A percentile compares a stretch with the other conserved stretches of the same genome.
These are phyloP conservation scores for Ganaspis sp. DNA, from an alignment of 1,140 invertebrate species.

Conservation along the genomic window DNA sequence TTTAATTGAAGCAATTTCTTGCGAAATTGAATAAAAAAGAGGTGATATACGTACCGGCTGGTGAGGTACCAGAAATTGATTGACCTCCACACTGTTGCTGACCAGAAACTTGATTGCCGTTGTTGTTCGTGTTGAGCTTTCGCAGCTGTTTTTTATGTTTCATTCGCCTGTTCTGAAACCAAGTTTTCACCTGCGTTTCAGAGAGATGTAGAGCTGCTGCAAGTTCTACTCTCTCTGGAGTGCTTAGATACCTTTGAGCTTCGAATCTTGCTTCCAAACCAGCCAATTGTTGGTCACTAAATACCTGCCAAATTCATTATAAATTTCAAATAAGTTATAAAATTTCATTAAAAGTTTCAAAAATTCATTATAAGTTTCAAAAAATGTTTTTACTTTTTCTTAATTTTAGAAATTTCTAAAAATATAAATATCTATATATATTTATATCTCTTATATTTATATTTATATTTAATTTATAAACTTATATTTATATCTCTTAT, in stretches of 20 bases:
- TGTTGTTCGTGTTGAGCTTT: constrained; percentile 80
- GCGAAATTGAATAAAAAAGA: neutral
- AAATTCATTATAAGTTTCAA: no score
- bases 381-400: no score
- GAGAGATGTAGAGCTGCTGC: constrained; percentile 94
- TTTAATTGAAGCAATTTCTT: neutral
- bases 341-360: no score
- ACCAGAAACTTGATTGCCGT: constrained; percentile 48
- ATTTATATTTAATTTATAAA: no score
- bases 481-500: no score
- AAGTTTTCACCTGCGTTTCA: constrained; percentile 98
- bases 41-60: constrained; percentile 61
- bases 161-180: constrained; percentile 98
- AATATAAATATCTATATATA: no score
- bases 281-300: constrained; percentile 97
- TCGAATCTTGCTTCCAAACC: constrained; percentile 97
- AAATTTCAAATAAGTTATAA: neutral
- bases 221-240: constrained; percentile 96
- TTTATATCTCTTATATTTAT: no score
- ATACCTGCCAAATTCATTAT: constrained; percentile 78
- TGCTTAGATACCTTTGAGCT: constrained; percentile 96
- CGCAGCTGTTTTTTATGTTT: constrained; percentile 97
- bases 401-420: no score
- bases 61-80: constrained; percentile 63
- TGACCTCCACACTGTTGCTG: constrained; percentile 58